Evolutionary conservation across 2,888 invertebrate species (phyloP).

Genomic region (Peribatodes rhomboidaria): DNA sequence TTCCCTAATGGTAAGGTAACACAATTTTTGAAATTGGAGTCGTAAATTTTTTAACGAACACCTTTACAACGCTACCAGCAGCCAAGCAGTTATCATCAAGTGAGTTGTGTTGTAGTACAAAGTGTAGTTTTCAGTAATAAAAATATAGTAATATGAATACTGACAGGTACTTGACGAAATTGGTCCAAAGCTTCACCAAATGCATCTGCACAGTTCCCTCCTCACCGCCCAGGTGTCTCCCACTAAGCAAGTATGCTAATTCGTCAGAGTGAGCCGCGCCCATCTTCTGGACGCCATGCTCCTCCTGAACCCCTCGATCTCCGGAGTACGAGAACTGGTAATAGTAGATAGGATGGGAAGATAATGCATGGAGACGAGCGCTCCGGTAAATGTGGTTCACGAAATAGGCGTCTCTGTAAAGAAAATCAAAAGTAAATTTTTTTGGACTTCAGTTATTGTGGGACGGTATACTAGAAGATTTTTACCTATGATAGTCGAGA

Average conservation of each 20-base stretch:
- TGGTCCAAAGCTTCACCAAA: slow-evolving; percentile 70
- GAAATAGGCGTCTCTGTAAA: slow-evolving; percentile 75
- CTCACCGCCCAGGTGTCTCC: slow-evolving; percentile 58
- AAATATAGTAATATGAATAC: slow-evolving; percentile 45
- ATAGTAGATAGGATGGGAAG: slow-evolving; percentile 63
- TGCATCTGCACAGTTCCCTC: slow-evolving; percentile 65
- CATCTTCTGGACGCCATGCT: slow-evolving; percentile 60
- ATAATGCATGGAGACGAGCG: slow-evolving; percentile 62
- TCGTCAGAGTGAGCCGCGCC: slow-evolving; percentile 81
- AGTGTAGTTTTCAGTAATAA: background rate
- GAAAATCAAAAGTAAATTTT: too few species aligned
- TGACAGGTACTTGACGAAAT: slow-evolving; percentile 77
- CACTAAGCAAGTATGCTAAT: slow-evolving; percentile 71
- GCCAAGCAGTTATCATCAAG: too few species aligned
- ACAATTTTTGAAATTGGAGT: too few species aligned
- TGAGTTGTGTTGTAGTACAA: too few species aligned
- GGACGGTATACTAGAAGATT: background rate
- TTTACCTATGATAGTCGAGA: slow-evolving; percentile 72
- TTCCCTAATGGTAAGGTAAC: too few species aligned
- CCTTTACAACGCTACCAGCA: too few species aligned
- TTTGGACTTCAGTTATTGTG: background rate
- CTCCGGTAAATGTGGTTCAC: slow-evolving; percentile 71
- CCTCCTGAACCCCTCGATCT: slow-evolving; percentile 62
- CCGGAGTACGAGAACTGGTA: slow-evolving; percentile 75
- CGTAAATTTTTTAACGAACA: background rate